Evolutionary conservation across 2,113 vertebrate genomes (phyloP).

Genomic region (Chloropsis cyanopogon): DNA sequence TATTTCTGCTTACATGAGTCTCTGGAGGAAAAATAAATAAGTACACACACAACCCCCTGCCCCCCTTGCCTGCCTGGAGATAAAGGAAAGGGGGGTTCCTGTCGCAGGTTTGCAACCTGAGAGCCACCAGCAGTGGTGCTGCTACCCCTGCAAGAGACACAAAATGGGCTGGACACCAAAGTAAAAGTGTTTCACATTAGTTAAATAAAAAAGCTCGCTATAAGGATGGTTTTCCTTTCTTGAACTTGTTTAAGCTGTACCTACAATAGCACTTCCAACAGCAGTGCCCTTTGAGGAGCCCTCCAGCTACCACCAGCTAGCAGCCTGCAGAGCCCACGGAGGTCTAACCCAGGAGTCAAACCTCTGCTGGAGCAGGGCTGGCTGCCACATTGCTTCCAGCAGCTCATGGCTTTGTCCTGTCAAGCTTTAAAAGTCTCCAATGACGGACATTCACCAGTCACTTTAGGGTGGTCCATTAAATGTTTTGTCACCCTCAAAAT

Average conservation of each 20-base stretch:
- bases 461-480: background rate
- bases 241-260: background rate
- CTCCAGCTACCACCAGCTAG: background rate
- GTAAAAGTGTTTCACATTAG: background rate
- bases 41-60: background rate
- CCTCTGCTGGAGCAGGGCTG: background rate
- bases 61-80: rapidly evolving
- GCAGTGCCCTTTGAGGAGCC: background rate
- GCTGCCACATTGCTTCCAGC: rapidly evolving
- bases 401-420: background rate
- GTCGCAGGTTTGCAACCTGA: background rate
- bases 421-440: background rate
- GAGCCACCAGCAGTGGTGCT: background rate
- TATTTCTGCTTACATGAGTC: background rate
- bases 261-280: background rate
- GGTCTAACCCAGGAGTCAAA: background rate
- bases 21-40: background rate
- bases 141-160: background rate
- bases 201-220: background rate
- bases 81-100: background rate
- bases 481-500: background rate
- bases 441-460: background rate
- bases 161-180: background rate
- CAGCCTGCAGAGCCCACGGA: background rate
- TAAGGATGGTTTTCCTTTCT: background rate